These are phyloP conservation scores for Batillaria attramentaria DNA, from an alignment of 1,140 invertebrate species.

Conservation along the genomic window DNA sequence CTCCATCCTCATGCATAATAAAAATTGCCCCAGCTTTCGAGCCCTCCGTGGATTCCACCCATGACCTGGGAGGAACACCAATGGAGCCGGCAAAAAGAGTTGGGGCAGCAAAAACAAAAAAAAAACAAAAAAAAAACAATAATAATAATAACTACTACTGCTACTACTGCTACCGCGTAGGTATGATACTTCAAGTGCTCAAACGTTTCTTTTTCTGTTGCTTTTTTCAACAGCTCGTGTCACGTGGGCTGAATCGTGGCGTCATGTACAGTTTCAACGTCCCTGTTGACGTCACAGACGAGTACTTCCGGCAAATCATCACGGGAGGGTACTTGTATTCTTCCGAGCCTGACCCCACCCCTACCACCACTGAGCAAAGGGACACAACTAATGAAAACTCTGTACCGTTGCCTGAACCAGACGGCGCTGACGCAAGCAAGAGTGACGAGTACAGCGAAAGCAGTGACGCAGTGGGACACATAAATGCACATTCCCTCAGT, in stretches of 20 bases:
- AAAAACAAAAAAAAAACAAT: neutral
- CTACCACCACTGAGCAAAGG: too few relatives aligned
- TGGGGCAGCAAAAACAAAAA: too few relatives aligned
- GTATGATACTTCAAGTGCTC: neutral
- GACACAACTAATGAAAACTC: too few relatives aligned
- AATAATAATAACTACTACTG: neutral
- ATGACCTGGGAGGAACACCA: too few relatives aligned
- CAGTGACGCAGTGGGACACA: neutral
- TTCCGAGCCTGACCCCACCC: too few relatives aligned
- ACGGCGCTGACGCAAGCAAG: neutral
- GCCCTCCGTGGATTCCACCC: too few relatives aligned
- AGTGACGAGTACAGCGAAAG: neutral
- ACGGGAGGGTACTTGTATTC: too few relatives aligned
- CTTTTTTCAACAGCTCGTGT: conserved; percentile 63
- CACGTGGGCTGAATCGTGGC: conserved; percentile 58
- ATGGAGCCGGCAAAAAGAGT: too few relatives aligned
- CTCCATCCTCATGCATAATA: too few relatives aligned
- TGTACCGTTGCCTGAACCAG: neutral
- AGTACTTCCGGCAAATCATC: conserved; percentile 29
- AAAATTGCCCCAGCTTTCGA: too few relatives aligned
- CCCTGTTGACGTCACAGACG: conserved; percentile 39
- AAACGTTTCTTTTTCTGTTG: conserved; percentile 31
- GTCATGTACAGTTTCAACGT: conserved; percentile 66
- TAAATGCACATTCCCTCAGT: neutral
- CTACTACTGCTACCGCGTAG: neutral